Percentiles rank a stretch among this genome's conserved stretches.
These are phyloP conservation scores for Mungos mungo DNA, from an alignment of 2,113 vertebrate species.

Conservation along the genomic window DNA sequence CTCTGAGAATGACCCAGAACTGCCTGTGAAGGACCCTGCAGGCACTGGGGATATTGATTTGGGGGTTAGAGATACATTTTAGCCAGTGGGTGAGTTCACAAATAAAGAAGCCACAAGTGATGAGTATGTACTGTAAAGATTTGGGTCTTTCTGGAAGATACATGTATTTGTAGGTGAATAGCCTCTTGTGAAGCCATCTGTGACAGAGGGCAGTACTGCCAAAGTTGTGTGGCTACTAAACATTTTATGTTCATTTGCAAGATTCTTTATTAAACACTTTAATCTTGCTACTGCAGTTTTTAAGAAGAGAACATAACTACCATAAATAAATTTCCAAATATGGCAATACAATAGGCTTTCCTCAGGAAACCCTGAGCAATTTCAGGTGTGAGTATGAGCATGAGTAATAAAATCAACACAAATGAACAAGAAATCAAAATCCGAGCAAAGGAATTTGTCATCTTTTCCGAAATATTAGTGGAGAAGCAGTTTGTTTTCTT, in stretches of 20 bases:
- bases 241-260: slow-evolving; percentile 29
- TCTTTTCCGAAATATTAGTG: slow-evolving; percentile 22
- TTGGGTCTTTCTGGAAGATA: slow-evolving; percentile 12
- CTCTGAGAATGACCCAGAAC: background rate
- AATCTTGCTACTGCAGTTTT: background rate
- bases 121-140: background rate
- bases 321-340: background rate
- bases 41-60: background rate
- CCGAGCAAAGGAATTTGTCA: background rate
- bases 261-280: slow-evolving; percentile 39
- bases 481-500: slow-evolving; percentile 45
- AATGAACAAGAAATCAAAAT: background rate
- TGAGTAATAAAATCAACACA: slow-evolving; percentile 33
- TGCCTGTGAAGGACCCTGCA: background rate
- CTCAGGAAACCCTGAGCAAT: slow-evolving; percentile 13
- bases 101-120: background rate
- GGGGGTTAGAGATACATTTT: background rate
- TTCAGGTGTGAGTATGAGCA: background rate
- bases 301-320: background rate
- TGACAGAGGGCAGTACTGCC: background rate
- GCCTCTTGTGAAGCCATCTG: background rate
- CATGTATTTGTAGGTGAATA: background rate
- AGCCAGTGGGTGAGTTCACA: background rate
- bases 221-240: background rate
- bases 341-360: background rate